Evolutionary conservation across 2,888 invertebrate genomes (phyloP).

Genomic region (Pyrocoelia pectoralis): DNA sequence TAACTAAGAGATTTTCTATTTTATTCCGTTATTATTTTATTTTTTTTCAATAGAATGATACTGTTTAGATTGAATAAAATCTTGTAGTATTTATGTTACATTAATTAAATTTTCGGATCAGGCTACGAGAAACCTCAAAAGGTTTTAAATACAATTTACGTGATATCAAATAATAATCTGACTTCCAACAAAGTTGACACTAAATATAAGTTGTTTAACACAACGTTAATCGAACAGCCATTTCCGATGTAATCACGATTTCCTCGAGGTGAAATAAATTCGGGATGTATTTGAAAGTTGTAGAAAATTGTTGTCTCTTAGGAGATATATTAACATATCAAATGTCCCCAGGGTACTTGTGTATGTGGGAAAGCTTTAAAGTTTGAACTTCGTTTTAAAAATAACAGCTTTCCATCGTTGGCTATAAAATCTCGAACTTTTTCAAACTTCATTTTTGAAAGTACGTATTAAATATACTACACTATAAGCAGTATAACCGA

Average conservation of each 20-base stretch:
- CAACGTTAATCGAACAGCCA: not conserved
- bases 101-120: not conserved
- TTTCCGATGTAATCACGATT: not conserved
- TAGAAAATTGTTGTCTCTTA: slow-evolving; percentile 16
- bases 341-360: slow-evolving; percentile 15
- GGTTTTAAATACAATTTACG: not conserved
- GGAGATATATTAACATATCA: slow-evolving; percentile 17
- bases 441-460: not conserved
- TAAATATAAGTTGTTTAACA: not conserved
- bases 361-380: slow-evolving; percentile 7
- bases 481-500: not conserved
- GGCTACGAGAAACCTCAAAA: not conserved
- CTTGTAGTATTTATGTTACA: not conserved
- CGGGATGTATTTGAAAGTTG: slow-evolving; percentile 10
- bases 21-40: too few relatives aligned
- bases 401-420: not conserved
- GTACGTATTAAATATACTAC: not conserved
- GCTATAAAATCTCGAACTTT: slow-evolving; percentile 7
- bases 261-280: slow-evolving; percentile 7
- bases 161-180: not conserved
- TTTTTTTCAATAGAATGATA: too few relatives aligned
- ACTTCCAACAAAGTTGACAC: not conserved
- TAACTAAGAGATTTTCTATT: too few relatives aligned
- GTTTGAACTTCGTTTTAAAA: slow-evolving; percentile 11
- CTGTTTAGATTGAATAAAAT: too few relatives aligned